A percentile compares a stretch with the other conserved stretches of the same genome.
Conservation (phyloP, 2,888 invertebrate species). For the Oscheius sp. region DNA sequence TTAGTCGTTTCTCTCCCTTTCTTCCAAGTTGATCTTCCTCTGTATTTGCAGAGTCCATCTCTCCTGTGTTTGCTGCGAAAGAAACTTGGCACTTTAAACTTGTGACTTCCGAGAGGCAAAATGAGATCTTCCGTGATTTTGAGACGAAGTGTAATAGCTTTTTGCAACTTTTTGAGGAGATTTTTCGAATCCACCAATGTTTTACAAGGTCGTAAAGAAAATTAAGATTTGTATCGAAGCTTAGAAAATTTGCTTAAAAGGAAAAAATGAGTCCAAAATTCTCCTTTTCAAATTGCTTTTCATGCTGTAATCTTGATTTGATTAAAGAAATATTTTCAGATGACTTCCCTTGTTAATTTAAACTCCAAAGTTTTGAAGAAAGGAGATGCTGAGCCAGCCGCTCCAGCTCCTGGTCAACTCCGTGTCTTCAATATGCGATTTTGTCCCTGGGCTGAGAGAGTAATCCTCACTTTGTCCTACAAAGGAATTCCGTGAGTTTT, state of each 20-base stretch:
- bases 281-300: neutral
- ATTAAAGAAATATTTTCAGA: constrained; percentile 1
- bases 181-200: too few species aligned
- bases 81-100: too few species aligned
- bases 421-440: constrained; percentile 85
- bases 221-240: neutral
- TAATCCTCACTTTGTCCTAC: constrained; percentile 78
- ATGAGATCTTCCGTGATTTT: too few species aligned
- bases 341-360: constrained; percentile 2
- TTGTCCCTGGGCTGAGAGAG: constrained; percentile 84
- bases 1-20: too few species aligned
- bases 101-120: too few species aligned
- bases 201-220: neutral
- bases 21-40: too few species aligned
- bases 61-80: too few species aligned
- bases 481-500: constrained; percentile 52
- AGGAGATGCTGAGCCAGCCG: constrained; percentile 41
- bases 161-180: too few species aligned
- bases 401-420: constrained; percentile 75
- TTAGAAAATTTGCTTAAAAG: neutral
- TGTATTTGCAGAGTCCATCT: too few species aligned
- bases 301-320: neutral
- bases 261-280: too few species aligned
- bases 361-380: constrained; percentile 8
- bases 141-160: too few species aligned